Evolutionary conservation across 2,888 invertebrate genomes (phyloP), one percentile per base, ranked within the genome.

Genomic region (Bombylius major): DNA sequence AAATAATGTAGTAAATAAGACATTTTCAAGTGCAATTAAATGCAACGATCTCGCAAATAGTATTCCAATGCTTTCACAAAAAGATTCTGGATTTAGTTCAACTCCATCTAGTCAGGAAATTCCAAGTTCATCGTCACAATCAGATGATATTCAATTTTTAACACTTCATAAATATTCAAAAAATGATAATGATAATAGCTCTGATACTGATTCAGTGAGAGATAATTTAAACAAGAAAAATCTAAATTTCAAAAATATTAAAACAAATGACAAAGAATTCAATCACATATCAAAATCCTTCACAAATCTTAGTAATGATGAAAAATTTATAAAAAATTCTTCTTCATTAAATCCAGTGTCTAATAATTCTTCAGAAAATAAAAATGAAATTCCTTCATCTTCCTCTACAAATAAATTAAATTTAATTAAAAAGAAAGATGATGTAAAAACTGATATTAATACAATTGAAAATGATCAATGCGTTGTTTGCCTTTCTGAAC

Each of bases 401-500:
- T 39, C 11, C 1, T 39, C 39, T 39, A 39, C 7, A 39, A 39
- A 9, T 9, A 39, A 39, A 39, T 39, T 11, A 39, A 39, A 39
- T 39, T 9, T 11, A 39, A 39, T 13, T 8, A n/a, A 46, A 46
- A 46, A 9, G 9, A 8, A 54, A 13, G 44, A 39, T 32, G 34
- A 32, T 12, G 5, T 54, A n/a, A 34, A 42, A 31, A 23, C 54
- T 39, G 51, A 46, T 49, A 23, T 32, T n/a, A 57, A 59, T 9
- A 48, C 47, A 23, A 39, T 49, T 7, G 53, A 46, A 34, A 58
- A 60, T 55, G 65, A 62, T 14, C 54, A 58, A 65, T 86, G 86
- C 65, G 79, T 83, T 34, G 76, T 81, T 23, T 86, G 86, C 65
- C 76, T 78, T 34, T 69, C 73, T 1, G 78, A 77, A 51, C 83